Percentiles rank a stretch among this genome's conserved stretches.
phyloP scores from a whole-genome alignment of 2,113 vertebrate genomes.

The Equus przewalskii region DNA sequence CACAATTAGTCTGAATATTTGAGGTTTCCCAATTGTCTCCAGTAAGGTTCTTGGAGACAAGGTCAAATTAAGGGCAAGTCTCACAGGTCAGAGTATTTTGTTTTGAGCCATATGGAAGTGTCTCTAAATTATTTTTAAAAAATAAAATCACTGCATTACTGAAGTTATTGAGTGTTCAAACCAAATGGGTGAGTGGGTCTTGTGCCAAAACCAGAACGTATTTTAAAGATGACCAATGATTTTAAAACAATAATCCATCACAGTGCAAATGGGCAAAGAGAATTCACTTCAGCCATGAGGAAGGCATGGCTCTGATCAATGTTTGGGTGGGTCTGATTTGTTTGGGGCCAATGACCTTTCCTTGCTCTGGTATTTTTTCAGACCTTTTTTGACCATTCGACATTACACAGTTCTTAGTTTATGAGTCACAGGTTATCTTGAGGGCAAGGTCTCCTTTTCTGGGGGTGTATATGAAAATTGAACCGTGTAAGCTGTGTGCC shows the following conservation, averaged over 20 bases:
- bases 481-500: neutral
- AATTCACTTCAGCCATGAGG: neutral
- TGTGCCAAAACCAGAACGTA: neutral
- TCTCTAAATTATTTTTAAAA: conserved; percentile 33
- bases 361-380: conserved; percentile 58
- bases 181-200: conserved; percentile 11
- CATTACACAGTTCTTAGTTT: conserved; percentile 63
- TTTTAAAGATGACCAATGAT: conserved; percentile 37
- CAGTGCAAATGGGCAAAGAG: neutral
- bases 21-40: conserved; percentile 82
- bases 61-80: conserved; percentile 78
- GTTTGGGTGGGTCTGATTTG: conserved; percentile 60
- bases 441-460: conserved; percentile 42
- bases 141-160: neutral
- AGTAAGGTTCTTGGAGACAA: conserved; percentile 72
- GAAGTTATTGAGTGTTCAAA: conserved; percentile 51
- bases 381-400: conserved; percentile 26
- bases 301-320: neutral
- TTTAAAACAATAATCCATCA: conserved; percentile 53
- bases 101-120: conserved; percentile 33
- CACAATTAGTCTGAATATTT: conserved; percentile 80
- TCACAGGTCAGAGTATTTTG: conserved; percentile 56
- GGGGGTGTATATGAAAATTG: neutral
- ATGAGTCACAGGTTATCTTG: conserved; percentile 62
- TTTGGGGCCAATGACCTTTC: conserved; percentile 71